Evolutionary conservation across 23 tunicate genomes (phyloP).

Genomic region (Styela clava): DNA sequence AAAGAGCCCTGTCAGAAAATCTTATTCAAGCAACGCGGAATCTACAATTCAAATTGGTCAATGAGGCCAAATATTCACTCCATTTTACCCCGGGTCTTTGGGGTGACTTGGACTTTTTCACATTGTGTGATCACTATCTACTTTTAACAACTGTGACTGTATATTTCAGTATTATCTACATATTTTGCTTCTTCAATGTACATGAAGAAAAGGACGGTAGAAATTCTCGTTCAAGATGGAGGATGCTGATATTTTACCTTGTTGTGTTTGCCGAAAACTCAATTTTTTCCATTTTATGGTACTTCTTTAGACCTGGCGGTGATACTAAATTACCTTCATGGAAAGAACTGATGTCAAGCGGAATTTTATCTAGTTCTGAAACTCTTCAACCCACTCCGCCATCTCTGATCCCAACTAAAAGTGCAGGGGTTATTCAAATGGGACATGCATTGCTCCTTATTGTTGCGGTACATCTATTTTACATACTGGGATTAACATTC

Average conservation of each 20-base stretch:
- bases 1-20: too few species aligned
- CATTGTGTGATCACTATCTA: too few species aligned
- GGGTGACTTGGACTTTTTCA: too few species aligned
- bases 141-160: too few species aligned
- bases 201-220: slow-evolving; percentile 30
- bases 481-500: slow-evolving; percentile 47
- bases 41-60: too few species aligned
- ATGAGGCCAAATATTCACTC: too few species aligned
- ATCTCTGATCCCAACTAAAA: not conserved
- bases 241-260: slow-evolving; percentile 56
- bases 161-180: slow-evolving; percentile 63
- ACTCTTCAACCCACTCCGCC: not conserved
- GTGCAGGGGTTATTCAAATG: not conserved
- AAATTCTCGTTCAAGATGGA: slow-evolving; percentile 17
- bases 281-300: slow-evolving; percentile 43
- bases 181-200: slow-evolving; percentile 80
- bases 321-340: not conserved
- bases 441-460: slow-evolving; percentile 37
- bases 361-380: not conserved
- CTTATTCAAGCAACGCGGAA: too few species aligned
- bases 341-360: not conserved
- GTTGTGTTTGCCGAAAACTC: slow-evolving; percentile 46
- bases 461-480: slow-evolving; percentile 23
- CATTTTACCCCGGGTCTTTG: too few species aligned
- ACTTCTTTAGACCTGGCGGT: slow-evolving; percentile 40